These are phyloP conservation scores for Epinephelus cyanopodus DNA, from an alignment of 2,113 vertebrate genomes.

Conservation along the genomic window DNA sequence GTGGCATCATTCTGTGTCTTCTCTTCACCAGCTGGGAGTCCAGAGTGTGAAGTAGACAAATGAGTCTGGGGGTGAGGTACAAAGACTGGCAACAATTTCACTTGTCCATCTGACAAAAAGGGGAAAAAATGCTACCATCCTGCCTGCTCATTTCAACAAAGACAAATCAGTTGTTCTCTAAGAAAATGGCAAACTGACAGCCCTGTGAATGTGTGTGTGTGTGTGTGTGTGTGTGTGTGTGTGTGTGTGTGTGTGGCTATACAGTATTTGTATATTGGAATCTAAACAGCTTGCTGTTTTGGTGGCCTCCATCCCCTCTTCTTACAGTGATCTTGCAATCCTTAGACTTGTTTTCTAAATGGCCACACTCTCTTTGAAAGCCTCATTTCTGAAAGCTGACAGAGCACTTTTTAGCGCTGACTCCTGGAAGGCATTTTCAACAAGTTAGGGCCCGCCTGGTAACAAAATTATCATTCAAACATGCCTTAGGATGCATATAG, in stretches of 20 bases:
- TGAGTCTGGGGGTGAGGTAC: slow-evolving; percentile 1
- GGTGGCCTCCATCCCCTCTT: neutral
- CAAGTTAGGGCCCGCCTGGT: slow-evolving; percentile 7
- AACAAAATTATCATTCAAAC: slow-evolving; percentile 17
- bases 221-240: too few relatives aligned
- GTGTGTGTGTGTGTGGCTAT: neutral
- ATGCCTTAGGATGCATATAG: slow-evolving; percentile 4
- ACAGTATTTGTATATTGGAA: neutral
- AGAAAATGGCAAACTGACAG: too few relatives aligned
- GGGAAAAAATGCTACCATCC: neutral
- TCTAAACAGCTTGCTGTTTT: slow-evolving; percentile 1
- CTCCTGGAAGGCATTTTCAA: neutral
- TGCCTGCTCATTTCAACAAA: slow-evolving; percentile 37
- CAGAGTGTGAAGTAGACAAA: slow-evolving; percentile 7
- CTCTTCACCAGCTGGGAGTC: slow-evolving; percentile 7
- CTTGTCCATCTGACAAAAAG: slow-evolving; percentile 10
- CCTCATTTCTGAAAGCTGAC: neutral
- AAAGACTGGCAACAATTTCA: slow-evolving; percentile 34
- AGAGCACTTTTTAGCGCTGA: neutral
- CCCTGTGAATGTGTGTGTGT: neutral
- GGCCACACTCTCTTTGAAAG: neutral
- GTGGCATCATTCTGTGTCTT: slow-evolving; percentile 24
- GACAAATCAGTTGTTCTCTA: slow-evolving; percentile 20
- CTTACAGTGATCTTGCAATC: neutral
- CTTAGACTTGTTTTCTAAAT: neutral